Evolutionary conservation across 2,113 vertebrate species (phyloP).

Genomic region (Ellobius talpinus): DNA sequence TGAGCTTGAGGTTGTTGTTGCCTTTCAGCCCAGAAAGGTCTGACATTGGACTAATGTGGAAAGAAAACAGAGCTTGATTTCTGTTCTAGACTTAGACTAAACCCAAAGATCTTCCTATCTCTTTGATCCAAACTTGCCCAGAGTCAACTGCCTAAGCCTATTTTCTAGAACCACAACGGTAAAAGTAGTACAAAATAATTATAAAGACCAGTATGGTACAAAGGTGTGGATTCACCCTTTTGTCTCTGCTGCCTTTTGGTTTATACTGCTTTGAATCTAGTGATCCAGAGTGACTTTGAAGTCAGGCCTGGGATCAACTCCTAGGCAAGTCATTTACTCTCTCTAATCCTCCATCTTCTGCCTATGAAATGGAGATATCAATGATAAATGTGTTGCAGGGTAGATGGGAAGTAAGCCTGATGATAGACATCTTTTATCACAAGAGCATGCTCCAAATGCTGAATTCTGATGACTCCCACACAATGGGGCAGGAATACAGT

Average conservation of each 20-base stretch:
- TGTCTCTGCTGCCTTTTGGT: neutral
- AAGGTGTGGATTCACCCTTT: neutral
- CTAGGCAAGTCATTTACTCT: conserved; percentile 17
- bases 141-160: neutral
- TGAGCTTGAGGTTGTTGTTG: neutral
- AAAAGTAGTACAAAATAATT: conserved; percentile 2
- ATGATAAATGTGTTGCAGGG: neutral
- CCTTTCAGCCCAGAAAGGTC: neutral
- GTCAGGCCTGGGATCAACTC: neutral
- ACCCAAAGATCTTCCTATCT: conserved; percentile 14
- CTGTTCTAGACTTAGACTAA: conserved; percentile 11
- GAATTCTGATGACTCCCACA: neutral
- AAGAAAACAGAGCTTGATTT: neutral
- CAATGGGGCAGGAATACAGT: neutral
- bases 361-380: neutral
- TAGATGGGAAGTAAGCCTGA: neutral
- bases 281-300: neutral
- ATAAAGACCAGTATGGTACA: neutral
- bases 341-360: neutral
- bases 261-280: neutral
- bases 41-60: neutral
- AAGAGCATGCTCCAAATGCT: neutral
- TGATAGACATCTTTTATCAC: neutral
- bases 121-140: neutral
- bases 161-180: neutral